Evolutionary conservation across 2,797 vertebrate species (phyloP).

Genomic region (Prionace glauca): DNA sequence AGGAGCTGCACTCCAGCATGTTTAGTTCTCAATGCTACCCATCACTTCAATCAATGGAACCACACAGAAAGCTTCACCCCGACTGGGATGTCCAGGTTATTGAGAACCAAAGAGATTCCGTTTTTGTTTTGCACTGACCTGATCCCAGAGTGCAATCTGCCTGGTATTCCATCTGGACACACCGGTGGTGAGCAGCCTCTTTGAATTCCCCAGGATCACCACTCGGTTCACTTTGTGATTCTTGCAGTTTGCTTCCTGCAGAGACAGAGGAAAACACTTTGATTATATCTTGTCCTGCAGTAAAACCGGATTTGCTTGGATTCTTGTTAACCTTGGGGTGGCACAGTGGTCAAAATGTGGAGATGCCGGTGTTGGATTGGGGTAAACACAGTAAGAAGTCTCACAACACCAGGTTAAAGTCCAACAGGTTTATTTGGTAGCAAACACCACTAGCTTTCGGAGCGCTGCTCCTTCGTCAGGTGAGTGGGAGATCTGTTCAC

Average conservation of each 20-base stretch:
- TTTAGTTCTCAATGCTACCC: neutral
- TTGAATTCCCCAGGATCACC: conserved; percentile 89
- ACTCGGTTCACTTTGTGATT: conserved; percentile 93
- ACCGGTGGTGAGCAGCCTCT: conserved; percentile 86
- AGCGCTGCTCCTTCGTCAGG: too few species aligned
- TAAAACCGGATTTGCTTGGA: neutral
- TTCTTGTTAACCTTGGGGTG: neutral
- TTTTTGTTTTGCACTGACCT: conserved; percentile 63
- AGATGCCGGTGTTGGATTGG: too few species aligned
- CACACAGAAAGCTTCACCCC: neutral
- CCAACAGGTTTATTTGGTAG: too few species aligned
- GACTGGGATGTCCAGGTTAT: neutral
- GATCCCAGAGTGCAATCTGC: conserved; percentile 96
- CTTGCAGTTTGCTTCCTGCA: conserved; percentile 85
- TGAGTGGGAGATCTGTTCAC: too few species aligned
- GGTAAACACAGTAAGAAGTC: too few species aligned
- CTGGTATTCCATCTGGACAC: conserved; percentile 96
- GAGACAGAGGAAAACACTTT: neutral
- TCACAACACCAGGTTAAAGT: too few species aligned
- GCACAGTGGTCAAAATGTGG: too few species aligned
- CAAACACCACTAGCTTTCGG: too few species aligned
- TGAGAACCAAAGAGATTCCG: neutral
- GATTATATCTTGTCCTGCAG: neutral
- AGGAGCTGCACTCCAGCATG: neutral
- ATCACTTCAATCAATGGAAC: neutral